These are phyloP conservation scores for Cepaea hortensis DNA, from an alignment of 2,888 invertebrate genomes.

Conservation along the genomic window DNA sequence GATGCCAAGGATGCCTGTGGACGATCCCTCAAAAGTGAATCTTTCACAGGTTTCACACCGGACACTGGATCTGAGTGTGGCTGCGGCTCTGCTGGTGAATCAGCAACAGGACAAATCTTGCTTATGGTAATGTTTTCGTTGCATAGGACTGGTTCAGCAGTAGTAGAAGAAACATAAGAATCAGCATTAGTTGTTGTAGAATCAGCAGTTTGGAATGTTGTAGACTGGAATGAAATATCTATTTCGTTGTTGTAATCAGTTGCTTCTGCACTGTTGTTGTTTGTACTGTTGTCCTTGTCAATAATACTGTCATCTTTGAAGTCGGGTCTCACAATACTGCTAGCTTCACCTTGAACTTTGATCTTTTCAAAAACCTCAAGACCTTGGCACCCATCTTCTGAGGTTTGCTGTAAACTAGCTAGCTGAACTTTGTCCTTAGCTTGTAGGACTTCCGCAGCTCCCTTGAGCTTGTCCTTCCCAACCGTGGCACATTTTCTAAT, in stretches of 20 bases:
- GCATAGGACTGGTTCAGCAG: not conserved
- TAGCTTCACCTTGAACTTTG: not conserved
- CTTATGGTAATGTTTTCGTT: constrained; percentile 10
- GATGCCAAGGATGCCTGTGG: not conserved
- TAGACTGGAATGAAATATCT: not conserved
- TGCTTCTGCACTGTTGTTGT: constrained; percentile 46
- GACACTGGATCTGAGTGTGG: not conserved
- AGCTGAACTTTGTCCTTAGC: not conserved
- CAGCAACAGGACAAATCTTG: too few relatives aligned
- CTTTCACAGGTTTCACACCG: not conserved
- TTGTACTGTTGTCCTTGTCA: constrained; percentile 18
- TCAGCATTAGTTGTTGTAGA: not conserved
- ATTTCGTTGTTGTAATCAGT: constrained; percentile 48
- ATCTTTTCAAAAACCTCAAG: constrained; percentile 6
- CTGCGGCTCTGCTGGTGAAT: not conserved
- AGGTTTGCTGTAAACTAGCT: not conserved
- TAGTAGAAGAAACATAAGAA: constrained; percentile 5
- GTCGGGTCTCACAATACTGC: not conserved
- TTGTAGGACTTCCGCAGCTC: not conserved
- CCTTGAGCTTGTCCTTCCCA: not conserved
- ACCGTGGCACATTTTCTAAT: not conserved
- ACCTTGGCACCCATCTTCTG: not conserved
- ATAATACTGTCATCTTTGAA: not conserved
- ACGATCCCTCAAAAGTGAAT: not conserved
- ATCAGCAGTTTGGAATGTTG: constrained; percentile 22